Evolutionary conservation across 2,113 vertebrate genomes (phyloP).

Genomic region (Poeciliopsis retropinna): DNA sequence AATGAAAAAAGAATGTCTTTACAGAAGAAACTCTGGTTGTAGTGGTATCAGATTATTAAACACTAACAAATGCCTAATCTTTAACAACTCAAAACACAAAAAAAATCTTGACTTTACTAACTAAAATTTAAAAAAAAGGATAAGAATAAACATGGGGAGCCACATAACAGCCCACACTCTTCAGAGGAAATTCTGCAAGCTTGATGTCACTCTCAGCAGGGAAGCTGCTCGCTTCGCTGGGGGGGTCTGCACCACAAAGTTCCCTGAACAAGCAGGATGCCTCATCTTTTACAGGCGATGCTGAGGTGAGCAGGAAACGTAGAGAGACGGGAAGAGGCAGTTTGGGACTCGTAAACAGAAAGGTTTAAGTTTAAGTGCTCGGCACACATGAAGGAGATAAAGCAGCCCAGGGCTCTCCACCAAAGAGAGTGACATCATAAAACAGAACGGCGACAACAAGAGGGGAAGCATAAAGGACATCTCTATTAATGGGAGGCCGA

Average conservation of each 20-base stretch:
- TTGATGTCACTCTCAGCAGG: conserved; percentile 38
- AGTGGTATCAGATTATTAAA: background rate
- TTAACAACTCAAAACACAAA: background rate
- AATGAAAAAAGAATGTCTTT: background rate
- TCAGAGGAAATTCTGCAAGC: conserved; percentile 2
- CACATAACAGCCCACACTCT: background rate
- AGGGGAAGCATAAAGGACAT: conserved; percentile 73
- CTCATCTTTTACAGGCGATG: conserved; percentile 58
- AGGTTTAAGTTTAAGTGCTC: conserved; percentile 76
- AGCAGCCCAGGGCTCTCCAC: conserved; percentile 73
- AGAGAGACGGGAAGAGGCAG: conserved; percentile 63
- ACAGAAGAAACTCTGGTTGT: background rate
- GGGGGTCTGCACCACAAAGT: conserved; percentile 33
- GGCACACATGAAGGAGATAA: conserved; percentile 71
- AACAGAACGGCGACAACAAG: conserved; percentile 71
- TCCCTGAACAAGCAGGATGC: conserved; percentile 42
- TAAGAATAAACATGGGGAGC: background rate
- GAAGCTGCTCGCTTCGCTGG: conserved; percentile 42
- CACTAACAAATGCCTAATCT: background rate
- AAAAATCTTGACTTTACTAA: background rate
- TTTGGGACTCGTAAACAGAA: conserved; percentile 75
- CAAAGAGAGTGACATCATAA: conserved; percentile 75
- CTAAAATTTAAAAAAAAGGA: conserved; percentile 1
- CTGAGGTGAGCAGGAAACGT: conserved; percentile 55
- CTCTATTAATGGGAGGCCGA: conserved; percentile 72